Conservation (phyloP, 2,888 invertebrate genomes). For the Hydroisotoma schaefferi region DNA sequence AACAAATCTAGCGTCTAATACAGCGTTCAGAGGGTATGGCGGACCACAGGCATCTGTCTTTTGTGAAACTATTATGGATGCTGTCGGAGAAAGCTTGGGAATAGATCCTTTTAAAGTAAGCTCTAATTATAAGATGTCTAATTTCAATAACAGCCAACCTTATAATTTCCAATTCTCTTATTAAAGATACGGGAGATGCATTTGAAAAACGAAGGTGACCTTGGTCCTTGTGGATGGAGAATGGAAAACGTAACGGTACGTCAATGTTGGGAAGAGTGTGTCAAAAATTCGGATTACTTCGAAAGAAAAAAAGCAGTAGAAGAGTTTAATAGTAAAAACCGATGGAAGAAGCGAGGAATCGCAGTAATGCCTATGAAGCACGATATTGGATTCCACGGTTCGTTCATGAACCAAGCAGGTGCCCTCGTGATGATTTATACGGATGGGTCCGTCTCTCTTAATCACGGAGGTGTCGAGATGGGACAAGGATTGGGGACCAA, state of each 20-base stretch:
- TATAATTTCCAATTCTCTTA: constrained; percentile 66
- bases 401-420: constrained; percentile 77
- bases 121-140: neutral
- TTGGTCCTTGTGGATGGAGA: constrained; percentile 72
- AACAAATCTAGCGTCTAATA: constrained; percentile 88
- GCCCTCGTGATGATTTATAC: constrained; percentile 79
- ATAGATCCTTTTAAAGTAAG: constrained; percentile 55
- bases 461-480: constrained; percentile 75
- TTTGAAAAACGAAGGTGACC: constrained; percentile 72
- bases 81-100: constrained; percentile 68
- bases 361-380: constrained; percentile 77
- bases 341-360: constrained; percentile 83
- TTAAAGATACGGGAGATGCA: constrained; percentile 63
- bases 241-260: constrained; percentile 68
- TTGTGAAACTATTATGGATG: constrained; percentile 71
- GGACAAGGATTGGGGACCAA: constrained; percentile 95
- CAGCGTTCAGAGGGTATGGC: constrained; percentile 89
- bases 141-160: neutral
- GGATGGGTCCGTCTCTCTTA: constrained; percentile 56
- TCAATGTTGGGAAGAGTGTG: constrained; percentile 76
- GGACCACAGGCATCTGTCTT: constrained; percentile 87
- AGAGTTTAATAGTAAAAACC: constrained; percentile 75
- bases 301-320: constrained; percentile 59
- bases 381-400: constrained; percentile 78
- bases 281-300: constrained; percentile 63